Conservation (phyloP, 2,888 invertebrate species). For the Pseudococcus longispinus region DNA sequence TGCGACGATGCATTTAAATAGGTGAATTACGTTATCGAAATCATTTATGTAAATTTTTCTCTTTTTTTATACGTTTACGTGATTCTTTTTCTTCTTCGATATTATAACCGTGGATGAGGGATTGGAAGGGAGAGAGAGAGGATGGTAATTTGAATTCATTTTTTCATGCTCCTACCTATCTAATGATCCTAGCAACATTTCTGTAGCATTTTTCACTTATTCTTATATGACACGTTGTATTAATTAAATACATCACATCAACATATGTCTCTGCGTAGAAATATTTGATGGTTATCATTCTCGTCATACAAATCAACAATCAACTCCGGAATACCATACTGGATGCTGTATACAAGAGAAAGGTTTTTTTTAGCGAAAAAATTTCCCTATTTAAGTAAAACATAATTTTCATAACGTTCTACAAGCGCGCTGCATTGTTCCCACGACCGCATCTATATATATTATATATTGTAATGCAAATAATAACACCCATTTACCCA, state of each 20-base stretch:
- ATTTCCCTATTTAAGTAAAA: slow-evolving; percentile 38
- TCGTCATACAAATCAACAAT: background rate
- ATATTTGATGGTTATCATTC: background rate
- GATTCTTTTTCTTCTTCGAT: background rate
- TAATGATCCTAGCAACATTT: too few relatives aligned
- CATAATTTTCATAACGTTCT: slow-evolving; percentile 33
- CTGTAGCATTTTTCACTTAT: too few relatives aligned
- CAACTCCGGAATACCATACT: background rate
- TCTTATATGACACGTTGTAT: background rate
- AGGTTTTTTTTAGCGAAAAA: slow-evolving; percentile 12
- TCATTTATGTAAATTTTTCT: slow-evolving; percentile 42
- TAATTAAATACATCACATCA: background rate
- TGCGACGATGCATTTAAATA: slow-evolving; percentile 36
- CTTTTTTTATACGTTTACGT: background rate
- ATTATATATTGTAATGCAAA: slow-evolving; percentile 48
- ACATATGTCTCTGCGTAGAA: background rate
- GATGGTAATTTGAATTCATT: background rate
- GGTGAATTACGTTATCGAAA: slow-evolving; percentile 37
- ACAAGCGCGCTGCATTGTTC: background rate
- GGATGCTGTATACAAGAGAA: background rate
- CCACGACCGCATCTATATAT: slow-evolving; percentile 7
- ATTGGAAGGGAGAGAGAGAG: background rate
- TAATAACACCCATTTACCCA: slow-evolving; percentile 51
- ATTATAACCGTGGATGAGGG: background rate
- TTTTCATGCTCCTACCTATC: background rate